Conservation (phyloP, 2,797 vertebrate species). For the Myiotriccus ornatus region DNA sequence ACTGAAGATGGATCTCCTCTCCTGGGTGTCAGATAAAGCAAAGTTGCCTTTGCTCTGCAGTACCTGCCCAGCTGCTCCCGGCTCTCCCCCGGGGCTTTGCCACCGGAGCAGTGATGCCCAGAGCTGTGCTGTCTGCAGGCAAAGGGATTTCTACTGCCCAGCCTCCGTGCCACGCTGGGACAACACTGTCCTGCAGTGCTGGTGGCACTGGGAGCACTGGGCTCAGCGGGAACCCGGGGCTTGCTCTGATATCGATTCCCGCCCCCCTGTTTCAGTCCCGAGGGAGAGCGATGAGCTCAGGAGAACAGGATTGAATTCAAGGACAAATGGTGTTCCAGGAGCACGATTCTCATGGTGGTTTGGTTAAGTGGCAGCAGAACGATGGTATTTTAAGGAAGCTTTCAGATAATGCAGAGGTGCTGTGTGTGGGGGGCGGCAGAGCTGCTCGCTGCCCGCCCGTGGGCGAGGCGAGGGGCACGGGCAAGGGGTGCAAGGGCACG, state of each 20-base stretch:
- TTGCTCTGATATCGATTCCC: rapidly evolving
- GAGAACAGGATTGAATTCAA: neutral
- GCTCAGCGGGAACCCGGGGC: neutral
- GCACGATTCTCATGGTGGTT: rapidly evolving
- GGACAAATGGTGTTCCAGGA: neutral
- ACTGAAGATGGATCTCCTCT: neutral
- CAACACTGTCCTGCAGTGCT: rapidly evolving
- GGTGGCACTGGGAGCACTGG: neutral
- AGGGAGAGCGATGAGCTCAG: neutral
- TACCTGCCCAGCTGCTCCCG: rapidly evolving
- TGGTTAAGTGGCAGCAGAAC: neutral
- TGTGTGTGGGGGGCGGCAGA: neutral
- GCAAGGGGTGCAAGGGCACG: rapidly evolving
- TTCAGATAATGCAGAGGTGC: neutral
- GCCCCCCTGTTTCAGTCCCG: rapidly evolving
- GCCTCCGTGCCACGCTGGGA: neutral
- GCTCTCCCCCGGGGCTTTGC: rapidly evolving
- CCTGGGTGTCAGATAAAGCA: neutral
- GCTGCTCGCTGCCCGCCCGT: rapidly evolving
- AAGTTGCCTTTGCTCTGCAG: neutral
- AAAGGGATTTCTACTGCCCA: neutral
- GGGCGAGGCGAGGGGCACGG: rapidly evolving
- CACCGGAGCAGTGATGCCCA: rapidly evolving
- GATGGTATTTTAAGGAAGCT: neutral
- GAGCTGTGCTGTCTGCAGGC: neutral